Conservation (phyloP, 2,888 invertebrate genomes). For the Athalia rosae region DNA sequence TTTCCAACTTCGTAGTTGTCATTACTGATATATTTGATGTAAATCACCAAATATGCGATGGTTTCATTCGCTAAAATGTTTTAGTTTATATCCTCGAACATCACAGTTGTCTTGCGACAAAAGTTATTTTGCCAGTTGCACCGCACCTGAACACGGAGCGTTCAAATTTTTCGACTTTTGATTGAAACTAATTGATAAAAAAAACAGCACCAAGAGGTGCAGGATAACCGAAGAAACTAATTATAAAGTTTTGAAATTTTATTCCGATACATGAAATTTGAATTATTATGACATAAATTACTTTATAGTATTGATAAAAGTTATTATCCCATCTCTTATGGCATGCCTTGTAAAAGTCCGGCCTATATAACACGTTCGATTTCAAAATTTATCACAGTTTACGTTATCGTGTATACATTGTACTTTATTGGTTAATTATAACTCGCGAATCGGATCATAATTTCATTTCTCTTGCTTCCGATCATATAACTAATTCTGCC, state of each 20-base stretch:
- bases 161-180: too few species aligned
- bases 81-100: too few species aligned
- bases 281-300: slow-evolving; percentile 12
- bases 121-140: too few species aligned
- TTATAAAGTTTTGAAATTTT: slow-evolving; percentile 5
- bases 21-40: too few species aligned
- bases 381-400: background rate
- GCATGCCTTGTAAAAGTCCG: background rate
- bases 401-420: background rate
- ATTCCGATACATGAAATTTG: slow-evolving; percentile 12
- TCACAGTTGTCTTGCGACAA: too few species aligned
- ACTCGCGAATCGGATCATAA: slow-evolving; percentile 9
- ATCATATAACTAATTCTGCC: background rate
- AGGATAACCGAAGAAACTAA: slow-evolving; percentile 15
- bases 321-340: background rate
- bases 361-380: background rate
- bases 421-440: background rate
- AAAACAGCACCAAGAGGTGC: background rate
- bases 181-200: background rate
- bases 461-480: background rate
- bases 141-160: too few species aligned
- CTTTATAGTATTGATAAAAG: slow-evolving; percentile 6
- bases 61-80: too few species aligned
- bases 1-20: too few species aligned
- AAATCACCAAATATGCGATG: too few species aligned